Conservation (phyloP, 92 coral and sea anemone species). For the Phymanthus crucifer region DNA sequence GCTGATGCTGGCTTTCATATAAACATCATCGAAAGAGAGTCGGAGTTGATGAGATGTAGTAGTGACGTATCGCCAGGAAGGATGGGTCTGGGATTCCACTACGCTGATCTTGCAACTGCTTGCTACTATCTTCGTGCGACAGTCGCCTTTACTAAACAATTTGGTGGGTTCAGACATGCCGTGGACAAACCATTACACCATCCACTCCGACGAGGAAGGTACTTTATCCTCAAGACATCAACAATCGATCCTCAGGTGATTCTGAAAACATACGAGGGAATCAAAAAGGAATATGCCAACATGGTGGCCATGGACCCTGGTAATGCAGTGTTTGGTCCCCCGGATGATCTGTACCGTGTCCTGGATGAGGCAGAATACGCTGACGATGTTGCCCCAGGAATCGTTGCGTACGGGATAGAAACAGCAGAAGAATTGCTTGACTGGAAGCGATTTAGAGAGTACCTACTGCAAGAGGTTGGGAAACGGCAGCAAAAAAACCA, state of each 20-base stretch:
- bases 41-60: constrained; percentile 51
- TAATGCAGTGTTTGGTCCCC: constrained; percentile 60
- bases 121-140: constrained; percentile 52
- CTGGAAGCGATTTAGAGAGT: constrained; percentile 48
- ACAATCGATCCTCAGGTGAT: constrained; percentile 27
- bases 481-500: not conserved
- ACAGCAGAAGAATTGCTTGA: constrained; percentile 62
- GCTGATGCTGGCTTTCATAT: constrained; percentile 53
- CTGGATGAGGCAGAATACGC: constrained; percentile 47
- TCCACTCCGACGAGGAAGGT: constrained; percentile 65
- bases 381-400: constrained; percentile 37
- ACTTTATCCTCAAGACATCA: constrained; percentile 60
- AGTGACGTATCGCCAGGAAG: constrained; percentile 64
- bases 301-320: constrained; percentile 49
- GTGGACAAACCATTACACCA: constrained; percentile 32
- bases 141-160: constrained; percentile 42
- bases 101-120: constrained; percentile 60
- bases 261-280: constrained; percentile 49
- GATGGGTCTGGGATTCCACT: constrained; percentile 72
- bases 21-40: constrained; percentile 49
- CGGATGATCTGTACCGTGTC: constrained; percentile 55
- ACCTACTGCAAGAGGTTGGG: constrained; percentile 29
- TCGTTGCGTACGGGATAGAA: constrained; percentile 58
- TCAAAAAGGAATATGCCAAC: constrained; percentile 57
- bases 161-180: constrained; percentile 55